Conservation (phyloP, 2,797 vertebrate genomes). For the Acrocephalus scirpaceus region DNA sequence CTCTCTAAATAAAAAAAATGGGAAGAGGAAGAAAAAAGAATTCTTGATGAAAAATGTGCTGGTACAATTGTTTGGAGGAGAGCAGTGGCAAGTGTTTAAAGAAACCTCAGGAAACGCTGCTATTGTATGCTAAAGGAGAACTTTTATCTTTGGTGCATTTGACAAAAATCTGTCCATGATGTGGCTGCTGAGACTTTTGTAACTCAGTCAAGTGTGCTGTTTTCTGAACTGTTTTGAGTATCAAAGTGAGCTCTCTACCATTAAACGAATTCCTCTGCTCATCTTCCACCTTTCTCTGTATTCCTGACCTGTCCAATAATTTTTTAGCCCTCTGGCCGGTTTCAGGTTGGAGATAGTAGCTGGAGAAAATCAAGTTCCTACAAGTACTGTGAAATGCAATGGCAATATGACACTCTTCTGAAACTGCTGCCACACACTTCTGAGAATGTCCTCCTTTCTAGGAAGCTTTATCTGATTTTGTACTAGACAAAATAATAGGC, state of each 20-base stretch:
- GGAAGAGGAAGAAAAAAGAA: neutral
- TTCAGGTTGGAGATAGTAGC: neutral
- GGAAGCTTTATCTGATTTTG: conserved; percentile 38
- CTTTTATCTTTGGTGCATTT: neutral
- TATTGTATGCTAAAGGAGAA: neutral
- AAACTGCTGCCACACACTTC: conserved; percentile 6
- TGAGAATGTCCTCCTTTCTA: neutral
- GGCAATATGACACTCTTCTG: conserved; percentile 18
- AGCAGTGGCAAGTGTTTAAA: neutral
- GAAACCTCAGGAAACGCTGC: neutral
- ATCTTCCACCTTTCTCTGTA: neutral
- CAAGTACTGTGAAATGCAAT: neutral
- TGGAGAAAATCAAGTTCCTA: conserved; percentile 42
- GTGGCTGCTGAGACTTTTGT: neutral
- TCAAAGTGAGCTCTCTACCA: neutral
- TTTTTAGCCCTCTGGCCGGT: conserved; percentile 7
- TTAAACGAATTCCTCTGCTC: neutral
- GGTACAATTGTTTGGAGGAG: neutral
- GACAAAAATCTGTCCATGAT: neutral
- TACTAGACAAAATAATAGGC: neutral
- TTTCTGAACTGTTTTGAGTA: neutral
- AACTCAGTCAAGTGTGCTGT: neutral
- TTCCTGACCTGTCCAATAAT: conserved; percentile 5
- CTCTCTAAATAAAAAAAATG: neutral
- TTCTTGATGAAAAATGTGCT: neutral